Base-by-base conservation (phyloP, 2,113 vertebrate species). In the Cyphomyrus discorhynchus region DNA sequence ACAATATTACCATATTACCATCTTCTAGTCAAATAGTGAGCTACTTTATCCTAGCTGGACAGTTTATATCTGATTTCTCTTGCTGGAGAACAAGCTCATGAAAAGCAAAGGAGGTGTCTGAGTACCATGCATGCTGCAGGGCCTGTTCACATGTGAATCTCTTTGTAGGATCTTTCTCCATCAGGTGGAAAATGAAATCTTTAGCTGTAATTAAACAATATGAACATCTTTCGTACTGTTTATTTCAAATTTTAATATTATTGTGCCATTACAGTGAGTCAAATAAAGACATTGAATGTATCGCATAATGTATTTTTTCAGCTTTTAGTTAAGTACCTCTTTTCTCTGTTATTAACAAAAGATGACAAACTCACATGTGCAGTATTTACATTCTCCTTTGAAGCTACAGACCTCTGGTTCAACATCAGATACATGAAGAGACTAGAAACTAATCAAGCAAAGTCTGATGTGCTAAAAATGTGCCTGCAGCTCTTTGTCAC, bases 111-210 rank as follows among this genome's bases (percentile, higher is more conserved):
- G 35, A 52, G 35, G 21, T 58, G 46, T 52, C 87, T 27, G 87
- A 95, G 95, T 94, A 99, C 98, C 98, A 99, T 21, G 98, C 98
- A 91, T 99, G 98, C 93, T 97, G 97, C 88, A 99, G 95, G n/a
- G 98, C 98, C 94, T 97, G 97, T 85, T 99, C 98, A 66, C 98
- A 99, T 0, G 97, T 99, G 90, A 97, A 98, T 92, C 98, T 97
- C 93, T 97, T 97, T 90, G 93, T 87, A 0, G 97, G 95, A 19
- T 99, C 98, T 92, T 98, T 99, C 94, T 99, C 98, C 98, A 99
- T 99, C 92, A 99, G 94, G 93, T 99, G 97, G 92, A 93, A 96
- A 94, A 99, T 99, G 92, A 99, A 99, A 90, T 99, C 98, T 96
- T 99, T 99, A 93, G 98, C 98, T 99, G 9, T 6, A 88, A 91